Evolutionary conservation across 30 jellyfish, hydroid and myxozoan genomes (phyloP).

Genomic region (Aurelia aurita complex sp. Pacific): DNA sequence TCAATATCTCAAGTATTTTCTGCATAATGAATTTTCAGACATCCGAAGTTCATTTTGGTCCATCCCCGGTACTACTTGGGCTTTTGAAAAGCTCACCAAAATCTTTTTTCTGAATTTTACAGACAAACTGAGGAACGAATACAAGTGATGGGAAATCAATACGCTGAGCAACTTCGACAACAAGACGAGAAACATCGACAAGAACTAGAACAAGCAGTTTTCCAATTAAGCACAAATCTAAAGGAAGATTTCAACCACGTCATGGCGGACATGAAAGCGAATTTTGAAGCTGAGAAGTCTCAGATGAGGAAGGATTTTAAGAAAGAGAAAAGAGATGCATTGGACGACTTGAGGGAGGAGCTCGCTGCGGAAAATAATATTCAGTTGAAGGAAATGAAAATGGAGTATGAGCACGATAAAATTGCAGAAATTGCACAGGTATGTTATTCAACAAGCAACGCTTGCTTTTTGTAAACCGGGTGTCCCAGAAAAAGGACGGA

Average conservation of each 20-base stretch:
- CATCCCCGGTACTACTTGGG: too few relatives aligned
- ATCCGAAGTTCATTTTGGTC: too few relatives aligned
- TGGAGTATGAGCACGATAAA: slow-evolving; percentile 37
- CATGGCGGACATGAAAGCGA: slow-evolving; percentile 58
- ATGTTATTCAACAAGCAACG: neutral
- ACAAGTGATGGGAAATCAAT: slow-evolving; percentile 11
- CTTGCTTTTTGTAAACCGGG: too few relatives aligned
- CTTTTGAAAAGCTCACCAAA: too few relatives aligned
- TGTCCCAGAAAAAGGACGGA: too few relatives aligned
- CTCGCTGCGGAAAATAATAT: slow-evolving; percentile 37
- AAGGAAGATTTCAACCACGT: slow-evolving; percentile 43
- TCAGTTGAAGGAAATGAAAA: slow-evolving; percentile 30
- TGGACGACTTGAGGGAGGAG: slow-evolving; percentile 44
- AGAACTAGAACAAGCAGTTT: slow-evolving; percentile 55
- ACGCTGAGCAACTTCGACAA: slow-evolving; percentile 37
- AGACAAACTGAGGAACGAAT: slow-evolving; percentile 24
- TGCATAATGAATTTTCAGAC: too few relatives aligned
- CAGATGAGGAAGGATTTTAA: slow-evolving; percentile 35
- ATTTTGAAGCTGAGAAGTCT: slow-evolving; percentile 48
- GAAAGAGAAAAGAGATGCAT: slow-evolving; percentile 19
- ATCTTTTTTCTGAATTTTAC: neutral
- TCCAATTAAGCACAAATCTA: slow-evolving; percentile 45
- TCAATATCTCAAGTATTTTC: too few relatives aligned
- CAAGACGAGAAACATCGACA: slow-evolving; percentile 47
- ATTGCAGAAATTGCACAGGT: slow-evolving; percentile 49